Evolutionary conservation across 2,797 vertebrate species (phyloP).

Genomic region (Apodemus agrarius): DNA sequence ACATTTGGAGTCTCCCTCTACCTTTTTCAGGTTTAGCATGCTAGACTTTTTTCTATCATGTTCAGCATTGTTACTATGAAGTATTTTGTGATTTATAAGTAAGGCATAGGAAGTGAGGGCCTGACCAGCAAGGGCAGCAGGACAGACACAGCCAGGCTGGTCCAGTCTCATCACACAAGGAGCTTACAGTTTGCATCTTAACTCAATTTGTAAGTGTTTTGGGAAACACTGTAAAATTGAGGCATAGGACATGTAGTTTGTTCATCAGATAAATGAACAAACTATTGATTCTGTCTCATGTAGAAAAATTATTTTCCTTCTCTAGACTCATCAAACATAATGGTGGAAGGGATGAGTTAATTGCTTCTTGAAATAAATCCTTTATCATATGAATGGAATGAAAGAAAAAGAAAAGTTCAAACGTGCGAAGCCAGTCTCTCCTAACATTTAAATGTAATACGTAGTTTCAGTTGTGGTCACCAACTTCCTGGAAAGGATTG

Average conservation of each 20-base stretch:
- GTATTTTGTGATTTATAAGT: not conserved
- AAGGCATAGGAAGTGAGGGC: not conserved
- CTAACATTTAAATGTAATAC: slow-evolving; percentile 30
- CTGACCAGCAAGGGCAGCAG: not conserved
- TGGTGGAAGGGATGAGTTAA: not conserved
- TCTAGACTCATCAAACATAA: not conserved
- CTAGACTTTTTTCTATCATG: not conserved
- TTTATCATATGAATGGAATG: not conserved
- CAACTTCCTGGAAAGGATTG: slow-evolving; percentile 43
- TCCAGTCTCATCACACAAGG: not conserved
- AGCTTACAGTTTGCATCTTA: not conserved
- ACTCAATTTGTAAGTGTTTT: not conserved
- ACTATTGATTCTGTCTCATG: slow-evolving; percentile 1
- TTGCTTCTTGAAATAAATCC: slow-evolving; percentile 22
- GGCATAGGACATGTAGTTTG: not conserved
- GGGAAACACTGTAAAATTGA: slow-evolving; percentile 14
- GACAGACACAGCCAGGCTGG: not conserved
- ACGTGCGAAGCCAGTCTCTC: not conserved
- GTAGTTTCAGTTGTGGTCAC: not conserved
- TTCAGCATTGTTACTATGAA: not conserved
- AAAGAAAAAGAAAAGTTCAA: not conserved
- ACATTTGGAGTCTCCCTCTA: not conserved
- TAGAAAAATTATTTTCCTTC: not conserved
- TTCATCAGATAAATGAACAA: slow-evolving; percentile 30
- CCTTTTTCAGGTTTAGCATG: not conserved